These are phyloP conservation scores for Coelopa pilipes DNA, from an alignment of 2,888 invertebrate genomes.

Conservation along the genomic window DNA sequence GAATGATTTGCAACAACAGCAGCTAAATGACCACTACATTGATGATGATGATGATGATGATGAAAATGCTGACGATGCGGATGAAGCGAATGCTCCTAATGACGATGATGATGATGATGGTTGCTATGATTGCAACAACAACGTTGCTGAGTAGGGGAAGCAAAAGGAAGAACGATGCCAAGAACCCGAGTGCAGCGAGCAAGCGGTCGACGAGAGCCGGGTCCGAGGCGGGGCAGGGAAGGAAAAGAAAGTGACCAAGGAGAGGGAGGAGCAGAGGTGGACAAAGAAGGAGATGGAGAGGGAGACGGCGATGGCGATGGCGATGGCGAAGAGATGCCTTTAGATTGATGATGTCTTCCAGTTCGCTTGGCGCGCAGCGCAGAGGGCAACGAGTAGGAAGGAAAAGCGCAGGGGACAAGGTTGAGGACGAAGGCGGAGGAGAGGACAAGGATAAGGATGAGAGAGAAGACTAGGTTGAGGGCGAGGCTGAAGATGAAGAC, in stretches of 20 bases:
- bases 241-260: too few relatives aligned
- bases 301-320: background rate
- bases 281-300: background rate
- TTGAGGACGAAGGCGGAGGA: too few relatives aligned
- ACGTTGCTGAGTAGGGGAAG: background rate
- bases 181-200: too few relatives aligned
- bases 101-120: background rate
- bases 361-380: background rate
- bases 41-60: background rate
- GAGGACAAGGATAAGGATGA: too few relatives aligned
- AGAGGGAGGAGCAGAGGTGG: background rate
- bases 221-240: too few relatives aligned
- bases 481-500: background rate
- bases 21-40: background rate
- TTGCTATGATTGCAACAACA: background rate
- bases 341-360: slow-evolving; percentile 26
- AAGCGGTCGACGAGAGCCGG: too few relatives aligned
- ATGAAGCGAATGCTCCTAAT: background rate
- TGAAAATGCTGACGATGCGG: background rate
- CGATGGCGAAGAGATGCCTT: background rate
- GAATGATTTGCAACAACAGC: too few relatives aligned
- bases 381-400: too few relatives aligned
- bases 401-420: too few relatives aligned
- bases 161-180: background rate
- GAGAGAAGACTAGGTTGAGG: too few relatives aligned